Percentiles rank a stretch among this genome's conserved stretches.
Evolutionary conservation across 2,888 invertebrate species (phyloP).

Genomic region (Tenthredo notha): DNA sequence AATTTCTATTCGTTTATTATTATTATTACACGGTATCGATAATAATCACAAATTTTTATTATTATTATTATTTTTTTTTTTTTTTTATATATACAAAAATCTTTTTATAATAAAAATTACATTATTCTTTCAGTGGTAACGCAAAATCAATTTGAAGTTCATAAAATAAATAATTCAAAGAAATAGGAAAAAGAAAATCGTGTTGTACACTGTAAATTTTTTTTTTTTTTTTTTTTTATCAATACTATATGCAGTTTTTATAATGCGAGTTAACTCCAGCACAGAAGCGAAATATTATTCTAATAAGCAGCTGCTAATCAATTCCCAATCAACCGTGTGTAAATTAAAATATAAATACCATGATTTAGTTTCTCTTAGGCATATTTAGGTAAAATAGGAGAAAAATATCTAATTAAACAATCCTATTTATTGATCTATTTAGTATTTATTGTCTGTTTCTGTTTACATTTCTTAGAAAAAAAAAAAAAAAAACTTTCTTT

Average conservation of each 20-base stretch:
- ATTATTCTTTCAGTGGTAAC: not conserved
- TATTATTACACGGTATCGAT: not conserved
- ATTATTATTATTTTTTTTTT: not conserved
- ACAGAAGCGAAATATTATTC: not conserved
- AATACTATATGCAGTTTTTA: slow-evolving; percentile 3
- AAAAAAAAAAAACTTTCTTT: not conserved
- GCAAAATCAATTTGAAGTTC: not conserved
- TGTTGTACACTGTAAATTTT: not conserved
- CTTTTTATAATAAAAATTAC: not conserved
- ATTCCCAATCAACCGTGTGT: slow-evolving; percentile 59
- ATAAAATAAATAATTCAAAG: not conserved
- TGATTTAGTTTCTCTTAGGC: slow-evolving; percentile 65
- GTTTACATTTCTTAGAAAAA: slow-evolving; percentile 58
- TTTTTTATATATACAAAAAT: no score
- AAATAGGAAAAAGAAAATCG: not conserved
- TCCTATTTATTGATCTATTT: slow-evolving; percentile 69
- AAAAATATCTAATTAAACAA: slow-evolving; percentile 62
- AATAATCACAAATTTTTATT: not conserved
- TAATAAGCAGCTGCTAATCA: slow-evolving; percentile 60
- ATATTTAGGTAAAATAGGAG: slow-evolving; percentile 61
- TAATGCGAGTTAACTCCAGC: slow-evolving; percentile 1
- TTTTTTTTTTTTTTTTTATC: not conserved
- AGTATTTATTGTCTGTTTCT: slow-evolving; percentile 69
- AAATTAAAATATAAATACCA: slow-evolving; percentile 62
- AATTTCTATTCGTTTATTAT: not conserved